A percentile compares a stretch with the other conserved stretches of the same genome.
Conservation (phyloP, 2,888 invertebrate genomes). For the Pseudanteris insignis region DNA sequence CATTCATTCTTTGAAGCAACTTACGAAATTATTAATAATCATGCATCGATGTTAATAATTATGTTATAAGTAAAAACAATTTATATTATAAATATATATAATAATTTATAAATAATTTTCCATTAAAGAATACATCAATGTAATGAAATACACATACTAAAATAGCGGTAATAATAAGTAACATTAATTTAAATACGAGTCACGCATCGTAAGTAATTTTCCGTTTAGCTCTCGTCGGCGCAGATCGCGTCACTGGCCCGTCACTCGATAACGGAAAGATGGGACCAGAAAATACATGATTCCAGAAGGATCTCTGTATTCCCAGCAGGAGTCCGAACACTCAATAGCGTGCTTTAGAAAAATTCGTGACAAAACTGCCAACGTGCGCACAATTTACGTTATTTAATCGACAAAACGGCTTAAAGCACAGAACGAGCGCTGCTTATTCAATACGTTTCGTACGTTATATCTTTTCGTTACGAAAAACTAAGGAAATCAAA, state of each 20-base stretch:
- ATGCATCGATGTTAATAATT: too few relatives aligned
- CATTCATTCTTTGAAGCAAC: too few relatives aligned
- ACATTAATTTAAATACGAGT: conserved; percentile 44
- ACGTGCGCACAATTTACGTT: conserved; percentile 61
- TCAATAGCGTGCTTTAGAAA: conserved; percentile 66
- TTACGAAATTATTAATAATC: too few relatives aligned
- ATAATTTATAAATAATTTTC: too few relatives aligned
- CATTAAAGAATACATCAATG: too few relatives aligned
- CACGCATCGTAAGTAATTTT: conserved; percentile 49
- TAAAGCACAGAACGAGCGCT: conserved; percentile 58
- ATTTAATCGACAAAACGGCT: conserved; percentile 60
- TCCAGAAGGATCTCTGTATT: conserved; percentile 57
- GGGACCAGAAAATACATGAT: conserved; percentile 45
- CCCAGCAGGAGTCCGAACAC: conserved; percentile 62
- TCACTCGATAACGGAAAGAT: conserved; percentile 47
- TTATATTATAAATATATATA: too few relatives aligned
- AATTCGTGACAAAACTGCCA: conserved; percentile 58
- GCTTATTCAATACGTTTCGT: conserved; percentile 58
- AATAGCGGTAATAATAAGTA: conserved; percentile 37
- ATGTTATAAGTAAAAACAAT: too few relatives aligned
- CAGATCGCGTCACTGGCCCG: conserved; percentile 43
- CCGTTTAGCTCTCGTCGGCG: conserved; percentile 55
- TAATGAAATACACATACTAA: too few relatives aligned
- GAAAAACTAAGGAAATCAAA: conserved; percentile 14
- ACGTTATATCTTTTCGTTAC: conserved; percentile 48